These are phyloP conservation scores for Zelostemma sp. DNA, from an alignment of 1,140 invertebrate species.

Conservation along the genomic window DNA sequence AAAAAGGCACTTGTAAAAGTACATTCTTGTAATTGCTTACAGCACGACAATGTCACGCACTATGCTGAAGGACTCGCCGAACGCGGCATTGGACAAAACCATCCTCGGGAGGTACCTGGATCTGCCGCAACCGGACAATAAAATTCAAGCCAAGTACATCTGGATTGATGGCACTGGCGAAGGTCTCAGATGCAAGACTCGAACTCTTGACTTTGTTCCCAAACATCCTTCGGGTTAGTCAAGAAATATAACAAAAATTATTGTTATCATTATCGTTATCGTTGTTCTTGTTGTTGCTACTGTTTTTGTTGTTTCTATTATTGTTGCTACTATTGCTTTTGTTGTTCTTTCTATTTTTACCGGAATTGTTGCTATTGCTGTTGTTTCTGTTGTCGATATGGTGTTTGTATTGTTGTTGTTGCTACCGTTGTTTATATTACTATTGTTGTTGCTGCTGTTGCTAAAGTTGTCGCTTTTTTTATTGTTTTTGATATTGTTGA, in stretches of 20 bases:
- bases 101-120: conserved; percentile 80
- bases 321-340: too few relatives aligned
- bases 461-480: too few relatives aligned
- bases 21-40: not conserved
- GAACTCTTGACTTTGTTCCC: conserved; percentile 85
- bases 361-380: too few relatives aligned
- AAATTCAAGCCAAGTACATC: conserved; percentile 89
- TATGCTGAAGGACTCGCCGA: conserved; percentile 76
- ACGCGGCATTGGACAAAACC: conserved; percentile 82
- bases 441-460: too few relatives aligned
- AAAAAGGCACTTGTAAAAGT: not conserved
- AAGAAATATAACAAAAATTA: not conserved
- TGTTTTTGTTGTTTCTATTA: too few relatives aligned
- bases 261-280: too few relatives aligned
- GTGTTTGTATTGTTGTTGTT: too few relatives aligned
- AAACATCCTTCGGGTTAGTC: conserved; percentile 76
- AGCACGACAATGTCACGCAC: conserved; percentile 67
- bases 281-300: not conserved
- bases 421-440: too few relatives aligned
- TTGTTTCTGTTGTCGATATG: too few relatives aligned
- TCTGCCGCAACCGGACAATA: conserved; percentile 82
- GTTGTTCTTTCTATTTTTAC: not conserved
- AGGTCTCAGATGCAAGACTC: conserved; percentile 87
- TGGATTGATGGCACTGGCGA: conserved; percentile 98
- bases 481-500: too few relatives aligned